These are phyloP conservation scores for Clupea harengus DNA, from an alignment of 2,113 vertebrate genomes.

Conservation along the genomic window DNA sequence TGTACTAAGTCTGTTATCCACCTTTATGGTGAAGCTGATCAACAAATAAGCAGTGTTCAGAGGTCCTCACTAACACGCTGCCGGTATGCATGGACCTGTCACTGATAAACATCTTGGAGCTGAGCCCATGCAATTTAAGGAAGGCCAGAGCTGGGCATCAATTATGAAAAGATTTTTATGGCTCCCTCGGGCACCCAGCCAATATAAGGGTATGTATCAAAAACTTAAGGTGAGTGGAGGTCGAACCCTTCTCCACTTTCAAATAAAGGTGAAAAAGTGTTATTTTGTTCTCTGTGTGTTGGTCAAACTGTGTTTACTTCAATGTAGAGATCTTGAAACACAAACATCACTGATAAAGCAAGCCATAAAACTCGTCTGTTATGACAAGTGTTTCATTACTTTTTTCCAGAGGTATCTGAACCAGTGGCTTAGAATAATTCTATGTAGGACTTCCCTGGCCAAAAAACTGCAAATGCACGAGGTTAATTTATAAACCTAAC, in stretches of 20 bases:
- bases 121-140: slow-evolving; percentile 53
- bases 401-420: slow-evolving; percentile 41
- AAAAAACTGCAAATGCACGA: slow-evolving; percentile 60
- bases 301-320: slow-evolving; percentile 39
- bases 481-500: slow-evolving; percentile 67
- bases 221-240: slow-evolving; percentile 27
- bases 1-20: neutral
- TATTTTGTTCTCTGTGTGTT: slow-evolving; percentile 29
- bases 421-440: slow-evolving; percentile 44
- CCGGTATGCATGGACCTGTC: slow-evolving; percentile 55
- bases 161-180: slow-evolving; percentile 57
- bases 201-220: slow-evolving; percentile 42
- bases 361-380: slow-evolving; percentile 51
- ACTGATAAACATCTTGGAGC: slow-evolving; percentile 58
- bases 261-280: neutral
- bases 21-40: neutral
- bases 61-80: slow-evolving; percentile 30
- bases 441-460: slow-evolving; percentile 43
- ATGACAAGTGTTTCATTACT: slow-evolving; percentile 45
- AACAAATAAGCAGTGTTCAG: slow-evolving; percentile 1
- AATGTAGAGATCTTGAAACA: slow-evolving; percentile 47
- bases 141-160: slow-evolving; percentile 57
- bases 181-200: slow-evolving; percentile 47
- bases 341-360: slow-evolving; percentile 50
- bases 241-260: slow-evolving; percentile 17